Evolutionary conservation across 1,140 invertebrate species (phyloP).

Genomic region (Zaprionus kolodkinae): DNA sequence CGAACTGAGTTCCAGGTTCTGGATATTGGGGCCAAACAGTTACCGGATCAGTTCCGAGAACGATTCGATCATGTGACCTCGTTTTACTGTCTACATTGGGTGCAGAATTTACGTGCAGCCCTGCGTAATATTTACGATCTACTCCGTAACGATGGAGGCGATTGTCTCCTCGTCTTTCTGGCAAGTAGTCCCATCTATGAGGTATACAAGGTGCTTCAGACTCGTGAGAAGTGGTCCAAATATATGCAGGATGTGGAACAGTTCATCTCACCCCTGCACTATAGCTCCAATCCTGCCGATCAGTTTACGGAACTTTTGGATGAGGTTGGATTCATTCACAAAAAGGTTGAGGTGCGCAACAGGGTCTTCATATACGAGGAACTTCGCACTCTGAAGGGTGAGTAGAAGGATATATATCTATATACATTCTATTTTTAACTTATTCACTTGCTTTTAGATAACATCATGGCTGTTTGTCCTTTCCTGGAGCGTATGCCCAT

Average conservation of each 20-base stretch:
- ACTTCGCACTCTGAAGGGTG: conserved; percentile 73
- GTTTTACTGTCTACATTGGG: conserved; percentile 94
- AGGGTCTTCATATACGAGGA: conserved; percentile 88
- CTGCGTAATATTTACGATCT: conserved; percentile 57
- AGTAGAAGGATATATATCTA: neutral
- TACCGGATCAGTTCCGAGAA: conserved; percentile 67
- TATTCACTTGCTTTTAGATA: conserved; percentile 83
- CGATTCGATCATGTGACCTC: conserved; percentile 90
- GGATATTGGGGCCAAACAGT: conserved; percentile 86
- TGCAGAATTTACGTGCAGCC: conserved; percentile 89
- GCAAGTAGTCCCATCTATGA: conserved; percentile 90
- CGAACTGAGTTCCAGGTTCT: conserved; percentile 87
- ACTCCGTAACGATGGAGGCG: conserved; percentile 85
- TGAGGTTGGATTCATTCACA: conserved; percentile 88
- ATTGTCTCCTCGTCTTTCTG: conserved; percentile 89
- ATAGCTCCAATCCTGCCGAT: conserved; percentile 87
- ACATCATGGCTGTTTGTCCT: conserved; percentile 90
- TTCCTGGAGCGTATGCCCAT: conserved; percentile 89
- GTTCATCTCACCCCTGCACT: conserved; percentile 88
- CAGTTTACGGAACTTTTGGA: conserved; percentile 87
- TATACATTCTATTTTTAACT: too few relatives aligned
- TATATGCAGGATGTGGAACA: conserved; percentile 89
- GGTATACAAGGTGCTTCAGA: conserved; percentile 87
- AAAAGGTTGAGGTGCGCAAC: conserved; percentile 87
- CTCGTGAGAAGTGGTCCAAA: conserved; percentile 86